Evolutionary conservation across 53 echinoderm and acorn worm species (phyloP).

Genomic region (Crossaster papposus): DNA sequence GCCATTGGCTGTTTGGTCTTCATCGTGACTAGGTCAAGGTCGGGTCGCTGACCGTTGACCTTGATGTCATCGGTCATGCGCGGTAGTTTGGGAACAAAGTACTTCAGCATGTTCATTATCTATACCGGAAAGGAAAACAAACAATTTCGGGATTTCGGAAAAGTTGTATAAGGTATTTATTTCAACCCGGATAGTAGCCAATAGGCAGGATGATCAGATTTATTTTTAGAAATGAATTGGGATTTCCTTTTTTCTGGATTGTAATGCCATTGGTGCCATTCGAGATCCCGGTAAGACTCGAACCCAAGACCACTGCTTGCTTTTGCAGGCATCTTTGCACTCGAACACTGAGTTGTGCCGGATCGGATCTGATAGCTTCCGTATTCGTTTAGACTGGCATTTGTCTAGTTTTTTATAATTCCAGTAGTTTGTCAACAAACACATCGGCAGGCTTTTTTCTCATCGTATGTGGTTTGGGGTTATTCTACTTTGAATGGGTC

Average conservation of each 20-base stretch:
- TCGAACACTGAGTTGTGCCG: too few species aligned
- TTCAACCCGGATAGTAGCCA: too few species aligned
- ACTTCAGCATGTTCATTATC: constrained; percentile 53
- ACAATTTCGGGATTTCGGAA: neutral
- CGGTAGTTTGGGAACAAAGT: constrained; percentile 42
- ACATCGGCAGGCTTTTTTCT: neutral
- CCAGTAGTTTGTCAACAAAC: neutral
- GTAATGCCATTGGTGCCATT: too few species aligned
- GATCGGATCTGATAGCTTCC: too few species aligned
- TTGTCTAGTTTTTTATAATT: too few species aligned
- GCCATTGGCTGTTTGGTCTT: constrained; percentile 33
- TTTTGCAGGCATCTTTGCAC: too few species aligned
- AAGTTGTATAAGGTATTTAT: neutral
- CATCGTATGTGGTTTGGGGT: neutral
- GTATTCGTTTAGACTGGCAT: too few species aligned
- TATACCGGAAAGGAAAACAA: neutral
- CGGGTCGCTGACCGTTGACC: constrained; percentile 49
- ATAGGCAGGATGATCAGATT: too few species aligned
- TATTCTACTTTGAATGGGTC: neutral
- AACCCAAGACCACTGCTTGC: too few species aligned
- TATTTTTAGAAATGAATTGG: too few species aligned
- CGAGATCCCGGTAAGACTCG: too few species aligned
- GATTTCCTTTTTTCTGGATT: too few species aligned
- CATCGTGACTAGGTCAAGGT: constrained; percentile 71
- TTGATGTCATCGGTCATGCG: constrained; percentile 61